phyloP scores from a whole-genome alignment of 2,797 vertebrate species.

The Gila robusta region DNA sequence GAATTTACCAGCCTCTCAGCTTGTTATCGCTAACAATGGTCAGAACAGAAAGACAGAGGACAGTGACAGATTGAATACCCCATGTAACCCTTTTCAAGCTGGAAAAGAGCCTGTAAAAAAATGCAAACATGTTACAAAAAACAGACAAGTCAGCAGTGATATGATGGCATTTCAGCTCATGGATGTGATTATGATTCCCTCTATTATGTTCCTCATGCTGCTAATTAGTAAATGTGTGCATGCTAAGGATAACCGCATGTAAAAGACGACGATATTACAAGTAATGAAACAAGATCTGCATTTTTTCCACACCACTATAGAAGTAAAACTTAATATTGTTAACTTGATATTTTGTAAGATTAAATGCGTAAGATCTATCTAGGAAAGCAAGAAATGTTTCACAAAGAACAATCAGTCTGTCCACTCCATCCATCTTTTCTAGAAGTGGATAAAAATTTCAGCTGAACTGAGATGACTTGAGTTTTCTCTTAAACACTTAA shows the following conservation, averaged over 20 bases:
- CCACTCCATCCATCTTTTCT: background rate
- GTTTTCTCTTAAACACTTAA: background rate
- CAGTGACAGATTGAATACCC: background rate
- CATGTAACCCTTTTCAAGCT: background rate
- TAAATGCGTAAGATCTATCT: background rate
- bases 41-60: background rate
- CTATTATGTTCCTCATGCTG: background rate
- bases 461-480: background rate
- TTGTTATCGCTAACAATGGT: background rate
- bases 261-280: background rate
- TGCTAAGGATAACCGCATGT: background rate
- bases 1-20: conserved; percentile 20
- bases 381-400: background rate
- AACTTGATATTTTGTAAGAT: background rate
- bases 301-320: background rate
- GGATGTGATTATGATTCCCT: background rate
- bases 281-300: background rate
- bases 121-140: background rate
- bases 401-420: background rate
- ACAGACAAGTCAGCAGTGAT: background rate
- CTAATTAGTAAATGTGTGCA: background rate
- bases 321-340: background rate
- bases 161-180: background rate
- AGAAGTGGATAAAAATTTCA: background rate
- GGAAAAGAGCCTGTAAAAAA: background rate